Percentiles rank a stretch among this genome's conserved stretches.
Conservation (phyloP, 1,140 invertebrate species). For the Apis dorsata region DNA sequence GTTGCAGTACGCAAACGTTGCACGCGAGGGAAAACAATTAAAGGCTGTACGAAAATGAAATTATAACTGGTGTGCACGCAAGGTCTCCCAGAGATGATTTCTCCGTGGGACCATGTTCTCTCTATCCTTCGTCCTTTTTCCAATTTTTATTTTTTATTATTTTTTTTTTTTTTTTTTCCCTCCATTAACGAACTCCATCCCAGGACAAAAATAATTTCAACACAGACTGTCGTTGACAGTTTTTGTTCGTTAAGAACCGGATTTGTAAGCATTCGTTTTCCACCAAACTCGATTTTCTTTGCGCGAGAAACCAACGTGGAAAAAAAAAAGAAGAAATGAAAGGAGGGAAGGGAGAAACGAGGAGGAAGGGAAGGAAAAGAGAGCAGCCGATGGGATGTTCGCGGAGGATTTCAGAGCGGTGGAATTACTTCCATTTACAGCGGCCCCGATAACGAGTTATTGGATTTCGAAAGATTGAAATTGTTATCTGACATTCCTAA, state of each 20-base stretch:
- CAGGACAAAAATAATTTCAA: conserved; percentile 57
- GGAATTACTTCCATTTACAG: conserved; percentile 64
- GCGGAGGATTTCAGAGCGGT: conserved; percentile 57
- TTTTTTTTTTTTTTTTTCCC: not conserved
- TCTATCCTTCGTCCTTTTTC: not conserved
- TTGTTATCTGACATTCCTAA: conserved; percentile 58
- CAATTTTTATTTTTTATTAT: too few relatives aligned
- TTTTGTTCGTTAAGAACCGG: conserved; percentile 64
- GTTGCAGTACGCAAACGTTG: not conserved
- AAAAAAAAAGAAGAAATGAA: conserved; percentile 22
- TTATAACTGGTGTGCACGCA: conserved; percentile 25
- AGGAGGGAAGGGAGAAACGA: not conserved
- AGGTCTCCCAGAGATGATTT: not conserved
- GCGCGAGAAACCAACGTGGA: conserved; percentile 30
- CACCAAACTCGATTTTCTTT: conserved; percentile 62
- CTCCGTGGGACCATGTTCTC: not conserved
- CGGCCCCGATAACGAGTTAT: conserved; percentile 66
- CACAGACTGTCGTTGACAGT: conserved; percentile 61
- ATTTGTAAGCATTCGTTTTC: conserved; percentile 66
- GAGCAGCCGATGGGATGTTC: conserved; percentile 32
- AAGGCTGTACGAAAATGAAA: conserved; percentile 28
- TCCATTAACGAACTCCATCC: conserved; percentile 50
- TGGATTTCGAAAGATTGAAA: conserved; percentile 64
- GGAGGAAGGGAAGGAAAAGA: conserved; percentile 10
- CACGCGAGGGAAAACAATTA: conserved; percentile 25